A percentile compares a stretch with the other conserved stretches of the same genome.
Conservation (phyloP, 2,888 invertebrate genomes). For the Sphaerophoria rueppellii region DNA sequence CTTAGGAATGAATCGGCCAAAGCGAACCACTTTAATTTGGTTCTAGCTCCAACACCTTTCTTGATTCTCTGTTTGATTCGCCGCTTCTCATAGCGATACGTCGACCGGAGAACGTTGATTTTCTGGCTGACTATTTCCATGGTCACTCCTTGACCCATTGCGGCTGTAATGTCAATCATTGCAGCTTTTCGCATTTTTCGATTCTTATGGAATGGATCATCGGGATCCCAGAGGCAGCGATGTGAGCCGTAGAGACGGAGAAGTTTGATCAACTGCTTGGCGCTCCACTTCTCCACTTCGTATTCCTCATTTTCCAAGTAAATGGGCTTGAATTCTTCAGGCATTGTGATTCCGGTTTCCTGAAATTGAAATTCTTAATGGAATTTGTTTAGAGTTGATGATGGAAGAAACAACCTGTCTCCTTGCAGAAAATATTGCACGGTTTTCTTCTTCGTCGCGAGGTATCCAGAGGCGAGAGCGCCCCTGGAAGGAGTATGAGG, state of each 20-base stretch:
- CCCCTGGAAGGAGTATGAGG: slow-evolving; percentile 76
- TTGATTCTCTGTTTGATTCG: slow-evolving; percentile 76
- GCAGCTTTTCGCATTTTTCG: slow-evolving; percentile 75
- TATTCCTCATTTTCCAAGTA: slow-evolving; percentile 72
- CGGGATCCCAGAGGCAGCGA: slow-evolving; percentile 75
- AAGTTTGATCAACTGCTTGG: slow-evolving; percentile 74
- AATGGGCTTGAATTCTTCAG: slow-evolving; percentile 69
- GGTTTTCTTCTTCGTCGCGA: slow-evolving; percentile 75
- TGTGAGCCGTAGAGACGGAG: slow-evolving; percentile 75
- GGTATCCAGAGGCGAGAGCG: slow-evolving; percentile 73
- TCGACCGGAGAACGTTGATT: slow-evolving; percentile 75
- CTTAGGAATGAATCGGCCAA: slow-evolving; percentile 76
- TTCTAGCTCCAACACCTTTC: slow-evolving; percentile 74
- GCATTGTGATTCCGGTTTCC: slow-evolving; percentile 74
- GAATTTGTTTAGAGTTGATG: neutral
- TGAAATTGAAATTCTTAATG: neutral
- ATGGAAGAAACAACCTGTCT: slow-evolving; percentile 50
- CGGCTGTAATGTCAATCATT: slow-evolving; percentile 75
- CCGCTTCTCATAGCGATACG: slow-evolving; percentile 76
- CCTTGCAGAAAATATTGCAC: slow-evolving; percentile 72
- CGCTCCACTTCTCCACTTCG: slow-evolving; percentile 75
- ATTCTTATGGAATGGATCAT: slow-evolving; percentile 74
- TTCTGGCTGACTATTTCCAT: slow-evolving; percentile 75
- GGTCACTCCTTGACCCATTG: slow-evolving; percentile 73
- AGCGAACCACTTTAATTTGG: slow-evolving; percentile 76